Base-by-base conservation (phyloP, 1,140 invertebrate genomes). In the Bathynomus jamesi region DNA sequence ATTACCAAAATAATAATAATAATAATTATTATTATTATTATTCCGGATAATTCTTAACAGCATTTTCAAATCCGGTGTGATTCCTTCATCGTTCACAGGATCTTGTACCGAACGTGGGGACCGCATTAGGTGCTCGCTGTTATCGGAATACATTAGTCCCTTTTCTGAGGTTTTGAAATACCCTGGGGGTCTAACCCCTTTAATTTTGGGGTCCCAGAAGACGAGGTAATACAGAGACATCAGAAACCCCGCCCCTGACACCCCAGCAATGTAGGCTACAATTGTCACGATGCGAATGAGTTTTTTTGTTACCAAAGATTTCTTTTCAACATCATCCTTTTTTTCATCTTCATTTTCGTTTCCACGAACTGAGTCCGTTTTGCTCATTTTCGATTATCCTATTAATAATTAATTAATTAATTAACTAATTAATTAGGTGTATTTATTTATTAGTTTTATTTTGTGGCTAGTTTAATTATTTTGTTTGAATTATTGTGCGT, bases 231-330 rank as follows among this genome's bases (percentile, higher is more conserved):
- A 65, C 2, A 65, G 28, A 8, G 30, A 65, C 1, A 65, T 62
- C 2, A 70, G 31, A 28, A 64, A 31, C 17, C 61, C 63, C 10
- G 32, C 69, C 64, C 62, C 63, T 11, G 63, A 46, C 28, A 71
- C 32, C 28, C 29, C 63, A 32, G 28, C 40, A n/a, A 53, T 4
- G 24, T 70, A 70, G 1, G 28, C 61, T 0, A 70, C 40, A 24
- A 98, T 95, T 0, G 95, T 98, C 72, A 97, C 85, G 66, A 98
- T 90, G 21, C 95, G 87, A 61, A 98, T 86, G 76, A 90, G 83
- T 83, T 94, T 94, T 81, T 92, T 91, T 79, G 93, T 90, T 75
- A 90, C 87, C 80, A 91, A 90, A 0, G 89, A 85, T 77, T 91
- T 89, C 83, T 92, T 92, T 2, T 65, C 32, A n/a, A n/a, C 27